Base-by-base conservation (phyloP, 2,888 invertebrate species). In the Lucinisca nassula region DNA sequence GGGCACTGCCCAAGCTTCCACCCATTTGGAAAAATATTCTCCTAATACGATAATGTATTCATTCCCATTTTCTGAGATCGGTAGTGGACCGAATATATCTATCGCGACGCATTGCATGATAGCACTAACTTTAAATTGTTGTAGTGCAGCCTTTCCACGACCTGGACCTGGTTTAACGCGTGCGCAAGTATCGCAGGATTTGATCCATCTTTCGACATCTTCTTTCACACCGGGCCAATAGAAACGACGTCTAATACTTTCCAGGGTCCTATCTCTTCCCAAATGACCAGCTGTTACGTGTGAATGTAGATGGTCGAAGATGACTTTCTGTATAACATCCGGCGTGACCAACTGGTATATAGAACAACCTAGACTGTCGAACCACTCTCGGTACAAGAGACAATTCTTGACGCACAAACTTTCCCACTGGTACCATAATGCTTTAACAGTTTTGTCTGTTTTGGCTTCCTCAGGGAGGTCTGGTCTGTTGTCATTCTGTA, bases 11-110 rank as follows among this genome's bases (percentile, higher is more conserved):
- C 45, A 75, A 14, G 75, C 75, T 32, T 76, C 76, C 17, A 24
- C 32, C 76, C 76, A 55, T 32, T 51, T 76, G 3, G 51, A 51
- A 27, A 51, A 76, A 76, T 76, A 76, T 17, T 30, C n/a, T 0
- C 76, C 55, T 8, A 32, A 8, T 2, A 76, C 76, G 1, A 76
- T 1, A 1, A 76, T 55, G 55, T 51, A 76, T n/a, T 51, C 4
- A 55, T 76, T 76, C 0, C 38, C 21, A 30, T 21, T 17, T 1
- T 76, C 1, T 3, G 12, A 21, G 1, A 30, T 24, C 2, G 1
- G 1, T 27, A 74, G 74, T 1, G 74, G 74, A 38, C 74, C 74
- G 6, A 74, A 27, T 6, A 74, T 74, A 49, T 74, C 74, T 45
- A 74, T 74, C 2, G 8, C 74, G 12, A 74, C 14, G 2, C 38